Conservation (phyloP, 53 echinoderm and acorn worm species). For the Stichopus horrens region DNA sequence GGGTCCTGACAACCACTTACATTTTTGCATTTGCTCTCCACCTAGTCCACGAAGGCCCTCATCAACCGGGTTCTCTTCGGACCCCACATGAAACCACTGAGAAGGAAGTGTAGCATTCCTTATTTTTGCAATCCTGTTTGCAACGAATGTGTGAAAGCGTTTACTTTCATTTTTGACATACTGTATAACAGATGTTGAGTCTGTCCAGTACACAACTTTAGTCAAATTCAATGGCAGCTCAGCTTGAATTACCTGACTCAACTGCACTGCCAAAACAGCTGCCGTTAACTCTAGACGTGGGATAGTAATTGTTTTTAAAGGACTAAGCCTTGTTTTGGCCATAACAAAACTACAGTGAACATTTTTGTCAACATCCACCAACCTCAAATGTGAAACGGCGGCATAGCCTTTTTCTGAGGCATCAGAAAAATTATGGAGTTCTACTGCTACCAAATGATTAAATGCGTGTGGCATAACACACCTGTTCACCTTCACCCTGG, state of each 20-base stretch:
- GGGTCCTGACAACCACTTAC: slow-evolving; percentile 56
- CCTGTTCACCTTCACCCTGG: slow-evolving; percentile 14
- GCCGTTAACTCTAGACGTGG: slow-evolving; percentile 56
- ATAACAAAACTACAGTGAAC: slow-evolving; percentile 46
- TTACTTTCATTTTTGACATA: slow-evolving; percentile 52
- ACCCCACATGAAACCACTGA: slow-evolving; percentile 61
- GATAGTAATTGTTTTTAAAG: slow-evolving; percentile 43
- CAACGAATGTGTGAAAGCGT: slow-evolving; percentile 60
- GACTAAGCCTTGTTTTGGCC: slow-evolving; percentile 55
- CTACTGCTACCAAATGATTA: slow-evolving; percentile 1
- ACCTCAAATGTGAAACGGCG: slow-evolving; percentile 53
- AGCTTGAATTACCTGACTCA: neutral
- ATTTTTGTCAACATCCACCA: slow-evolving; percentile 19
- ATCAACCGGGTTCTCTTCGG: slow-evolving; percentile 22
- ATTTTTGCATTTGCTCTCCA: slow-evolving; percentile 10
- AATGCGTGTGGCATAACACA: slow-evolving; percentile 37
- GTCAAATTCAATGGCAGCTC: slow-evolving; percentile 42
- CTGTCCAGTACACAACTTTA: slow-evolving; percentile 49
- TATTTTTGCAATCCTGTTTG: slow-evolving; percentile 55
- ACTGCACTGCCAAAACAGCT: slow-evolving; percentile 52
- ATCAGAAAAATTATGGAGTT: slow-evolving; percentile 59
- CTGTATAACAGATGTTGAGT: slow-evolving; percentile 55
- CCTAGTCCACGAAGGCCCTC: slow-evolving; percentile 34
- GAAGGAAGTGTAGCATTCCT: neutral
- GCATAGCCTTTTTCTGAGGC: slow-evolving; percentile 63